Evolutionary conservation across 2,113 vertebrate species (phyloP), one percentile per base, ranked within the genome.

Genomic region (Carettochelys insculpta): DNA sequence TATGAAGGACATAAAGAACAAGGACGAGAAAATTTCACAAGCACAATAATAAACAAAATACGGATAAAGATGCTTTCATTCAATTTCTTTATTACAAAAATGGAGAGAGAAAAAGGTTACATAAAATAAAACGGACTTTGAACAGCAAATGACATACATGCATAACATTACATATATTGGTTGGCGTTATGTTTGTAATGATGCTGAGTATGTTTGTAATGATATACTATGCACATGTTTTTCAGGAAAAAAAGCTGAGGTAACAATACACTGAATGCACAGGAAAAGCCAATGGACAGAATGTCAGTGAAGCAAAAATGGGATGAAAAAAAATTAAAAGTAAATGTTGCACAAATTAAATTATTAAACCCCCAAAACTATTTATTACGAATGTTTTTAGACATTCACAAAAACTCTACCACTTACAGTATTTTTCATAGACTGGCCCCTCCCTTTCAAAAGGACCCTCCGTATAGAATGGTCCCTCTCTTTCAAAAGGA

Each of bases 1-100:
- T 47, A 16, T 78, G 75, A 89, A 48, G 38, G 25, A 94, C 85
- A 50, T 50, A 92, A 89, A 94, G 56, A 82, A 92, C 38, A 89
- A 84, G 45, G 79, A 94, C 90, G 92, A 48, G 31, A 83, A 1
- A 1, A 11, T 14, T 82, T 97, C 87, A 89, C 75, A n/a, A n/a
- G n/a, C n/a, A n/a, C 81, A 93, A 87, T 95, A 97, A 97, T 95
- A 97, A 98, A 97, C 95, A 97, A 98, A 97, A 97, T 93, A 97
- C 94, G 89, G 92, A 85, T 94, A 94, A 86, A 94, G 90, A 94
- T 92, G 41, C 16, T 97, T 97, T 97, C 96, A 92, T 75, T 95
- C 94, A 97, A 86, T 97, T 97, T 96, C 95, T 98, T 98, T 98
- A 98, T 98, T 98, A 97, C 88, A 94, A 97, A 92, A 95, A 97